Percentiles rank a stretch among this genome's conserved stretches.
Conservation (phyloP, 2,113 vertebrate genomes). For the Phyllopteryx taeniolatus region DNA sequence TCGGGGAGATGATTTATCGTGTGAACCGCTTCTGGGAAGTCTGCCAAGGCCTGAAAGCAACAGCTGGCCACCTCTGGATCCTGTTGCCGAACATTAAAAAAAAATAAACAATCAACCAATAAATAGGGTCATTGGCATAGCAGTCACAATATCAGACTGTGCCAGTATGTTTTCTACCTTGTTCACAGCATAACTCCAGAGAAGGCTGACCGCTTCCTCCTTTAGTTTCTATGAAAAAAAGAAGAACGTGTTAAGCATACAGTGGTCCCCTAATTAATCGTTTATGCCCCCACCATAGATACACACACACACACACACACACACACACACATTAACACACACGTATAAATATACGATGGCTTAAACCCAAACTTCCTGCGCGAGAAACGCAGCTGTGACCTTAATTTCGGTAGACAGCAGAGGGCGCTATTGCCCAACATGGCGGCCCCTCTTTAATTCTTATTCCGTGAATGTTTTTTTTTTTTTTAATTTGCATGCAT, state of each 20-base stretch:
- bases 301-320: no score
- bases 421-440: no score
- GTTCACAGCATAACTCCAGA: slow-evolving; percentile 84
- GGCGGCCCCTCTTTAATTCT: no score
- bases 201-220: slow-evolving; percentile 81
- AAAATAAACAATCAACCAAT: not conserved
- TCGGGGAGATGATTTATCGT: slow-evolving; percentile 84
- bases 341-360: no score
- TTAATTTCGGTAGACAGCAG: no score
- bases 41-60: slow-evolving; percentile 86
- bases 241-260: slow-evolving; percentile 3
- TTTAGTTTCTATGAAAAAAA: slow-evolving; percentile 81
- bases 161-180: slow-evolving; percentile 66
- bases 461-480: no score
- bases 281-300: no score
- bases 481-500: no score
- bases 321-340: no score
- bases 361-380: no score
- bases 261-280: no score
- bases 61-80: slow-evolving; percentile 78
- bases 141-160: not conserved
- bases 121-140: not conserved
- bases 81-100: slow-evolving; percentile 55
- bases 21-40: slow-evolving; percentile 78
- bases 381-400: not conserved